Evolutionary conservation across 2,113 vertebrate genomes (phyloP), one percentile per base, ranked within the genome.

Genomic region (Gymnocephalus cernua): DNA sequence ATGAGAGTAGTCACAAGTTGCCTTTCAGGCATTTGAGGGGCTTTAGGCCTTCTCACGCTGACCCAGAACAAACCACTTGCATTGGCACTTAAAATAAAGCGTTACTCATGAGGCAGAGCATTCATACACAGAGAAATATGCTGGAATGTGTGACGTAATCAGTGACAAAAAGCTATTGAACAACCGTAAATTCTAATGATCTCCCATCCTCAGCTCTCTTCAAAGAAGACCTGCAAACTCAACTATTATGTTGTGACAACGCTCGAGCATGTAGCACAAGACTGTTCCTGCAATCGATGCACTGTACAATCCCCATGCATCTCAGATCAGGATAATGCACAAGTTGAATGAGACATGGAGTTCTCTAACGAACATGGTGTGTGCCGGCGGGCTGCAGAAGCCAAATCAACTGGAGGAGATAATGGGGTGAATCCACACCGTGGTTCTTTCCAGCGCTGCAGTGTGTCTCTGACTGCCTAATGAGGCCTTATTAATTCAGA

Each of bases 401-500:
- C 81, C 85, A 63, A 82, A 80, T 78, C 27, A 45, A 84, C 56
- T 48, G 23, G 74, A 66, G 73, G 82, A 79, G 83, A 79, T 80
- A 84, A 85, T 82, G 81, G 78, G 84, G 69, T 59, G 85, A 87
- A 88, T 83, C 88, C 77, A 79, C 83, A 83, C 76, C 41, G 82
- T 86, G 88, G 77, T 58, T 85, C 87, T 82, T 76, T 82, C 86
- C 80, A 79, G 84, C 47, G 59, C 91, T 79, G 89, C 91, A 89
- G 82, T 59, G 87, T 91, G 85, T 89, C 91, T 91, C 91, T 23
- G 72, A 80, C 86, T 86, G 84, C 87, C 88, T 95, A 95, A 95
- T 93, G 93, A 95, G 91, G 89, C 86, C 91, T 92, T 93, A 94
- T 94, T 94, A 93, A 94, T 95, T 93, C 92, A 93, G 91, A 95